Percentiles rank a stretch among this genome's conserved stretches.
Evolutionary conservation across 2,888 invertebrate species (phyloP).

Genomic region (Rhingia campestris): DNA sequence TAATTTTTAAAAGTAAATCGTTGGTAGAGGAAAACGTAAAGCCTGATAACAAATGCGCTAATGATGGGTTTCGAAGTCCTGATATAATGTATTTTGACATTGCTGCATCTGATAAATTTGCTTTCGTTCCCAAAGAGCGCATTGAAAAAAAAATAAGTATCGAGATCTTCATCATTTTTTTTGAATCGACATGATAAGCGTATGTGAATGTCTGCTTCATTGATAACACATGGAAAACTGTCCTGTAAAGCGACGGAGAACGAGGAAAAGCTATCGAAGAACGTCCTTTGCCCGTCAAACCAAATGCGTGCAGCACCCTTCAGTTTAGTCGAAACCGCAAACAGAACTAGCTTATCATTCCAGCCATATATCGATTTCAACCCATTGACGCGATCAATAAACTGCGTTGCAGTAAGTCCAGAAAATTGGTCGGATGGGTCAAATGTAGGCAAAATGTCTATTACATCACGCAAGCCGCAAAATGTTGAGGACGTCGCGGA

Average conservation of each 20-base stretch:
- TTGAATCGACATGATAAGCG: not conserved
- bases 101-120: not conserved
- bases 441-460: not conserved
- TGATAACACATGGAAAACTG: not conserved
- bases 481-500: not conserved
- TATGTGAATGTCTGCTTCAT: not conserved
- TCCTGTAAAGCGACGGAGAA: not conserved
- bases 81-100: not conserved
- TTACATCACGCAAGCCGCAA: not conserved
- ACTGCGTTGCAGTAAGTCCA: not conserved
- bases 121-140: not conserved
- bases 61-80: not conserved
- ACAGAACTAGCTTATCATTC: not conserved
- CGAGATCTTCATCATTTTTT: not conserved
- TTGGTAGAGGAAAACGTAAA: not conserved
- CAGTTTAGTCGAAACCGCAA: not conserved
- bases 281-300: not conserved
- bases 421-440: not conserved
- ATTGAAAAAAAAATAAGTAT: constrained; percentile 1
- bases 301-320: not conserved
- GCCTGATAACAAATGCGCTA: not conserved
- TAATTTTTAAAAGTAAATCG: not conserved
- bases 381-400: not conserved
- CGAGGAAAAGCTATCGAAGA: not conserved
- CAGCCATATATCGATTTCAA: not conserved